phyloP scores from a whole-genome alignment of 1,140 invertebrate species.

The Atta texana region DNA sequence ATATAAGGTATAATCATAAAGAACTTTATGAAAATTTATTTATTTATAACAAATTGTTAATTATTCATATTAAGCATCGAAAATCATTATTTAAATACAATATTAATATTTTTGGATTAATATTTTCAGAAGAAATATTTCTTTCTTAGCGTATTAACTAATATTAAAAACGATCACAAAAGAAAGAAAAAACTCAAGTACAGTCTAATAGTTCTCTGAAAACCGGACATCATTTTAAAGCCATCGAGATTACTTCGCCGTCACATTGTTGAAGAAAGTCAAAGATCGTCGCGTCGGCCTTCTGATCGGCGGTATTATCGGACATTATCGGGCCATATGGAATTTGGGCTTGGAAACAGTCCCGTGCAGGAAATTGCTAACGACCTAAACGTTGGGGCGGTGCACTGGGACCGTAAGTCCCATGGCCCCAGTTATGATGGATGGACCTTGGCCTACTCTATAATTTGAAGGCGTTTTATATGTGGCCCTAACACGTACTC shows the following conservation, averaged over 20 bases:
- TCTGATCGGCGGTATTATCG: conserved; percentile 77
- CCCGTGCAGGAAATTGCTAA: conserved; percentile 86
- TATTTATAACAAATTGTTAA: conserved; percentile 11
- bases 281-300: conserved; percentile 45
- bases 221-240: not conserved
- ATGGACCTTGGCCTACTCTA: conserved; percentile 83
- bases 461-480: conserved; percentile 86
- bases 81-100: not conserved
- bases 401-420: conserved; percentile 77
- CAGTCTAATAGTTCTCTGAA: not conserved
- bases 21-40: not conserved
- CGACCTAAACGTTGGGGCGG: conserved; percentile 86
- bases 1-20: not conserved
- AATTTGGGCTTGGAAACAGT: conserved; percentile 85
- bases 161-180: not conserved
- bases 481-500: conserved; percentile 81
- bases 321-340: conserved; percentile 85
- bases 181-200: not conserved
- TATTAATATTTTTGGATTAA: not conserved
- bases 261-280: conserved; percentile 37
- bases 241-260: not conserved
- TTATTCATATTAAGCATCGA: not conserved
- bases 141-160: not conserved
- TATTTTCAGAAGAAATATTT: conserved; percentile 3
- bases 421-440: conserved; percentile 81